Evolutionary conservation across 2,797 vertebrate species (phyloP).

Genomic region (Alca torda): DNA sequence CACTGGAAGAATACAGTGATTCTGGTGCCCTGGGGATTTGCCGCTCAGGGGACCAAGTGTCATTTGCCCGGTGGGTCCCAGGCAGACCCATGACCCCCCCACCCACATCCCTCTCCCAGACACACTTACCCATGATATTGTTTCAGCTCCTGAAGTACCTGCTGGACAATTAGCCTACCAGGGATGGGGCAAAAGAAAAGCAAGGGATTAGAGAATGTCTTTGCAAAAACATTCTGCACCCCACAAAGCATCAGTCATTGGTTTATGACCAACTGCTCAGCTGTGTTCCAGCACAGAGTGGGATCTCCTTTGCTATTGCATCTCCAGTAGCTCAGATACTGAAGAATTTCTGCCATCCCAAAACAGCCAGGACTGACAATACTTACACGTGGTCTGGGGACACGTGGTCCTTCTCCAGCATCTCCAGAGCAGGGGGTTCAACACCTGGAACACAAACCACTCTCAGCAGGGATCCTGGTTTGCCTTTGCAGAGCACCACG

Average conservation of each 20-base stretch:
- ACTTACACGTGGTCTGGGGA: conserved; percentile 78
- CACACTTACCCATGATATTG: conserved; percentile 91
- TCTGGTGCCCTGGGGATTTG: not conserved
- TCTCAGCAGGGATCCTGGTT: conserved; percentile 61
- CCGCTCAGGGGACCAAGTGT: not conserved
- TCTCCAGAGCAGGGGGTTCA: conserved; percentile 64
- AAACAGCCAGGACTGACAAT: conserved; percentile 54
- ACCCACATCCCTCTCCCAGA: not conserved
- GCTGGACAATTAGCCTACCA: conserved; percentile 91
- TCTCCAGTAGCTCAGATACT: not conserved
- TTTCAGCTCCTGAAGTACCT: conserved; percentile 93
- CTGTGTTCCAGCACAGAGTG: not conserved
- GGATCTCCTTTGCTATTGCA: not conserved
- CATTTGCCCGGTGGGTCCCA: not conserved
- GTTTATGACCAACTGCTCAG: not conserved
- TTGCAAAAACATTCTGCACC: not conserved
- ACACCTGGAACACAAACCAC: conserved; percentile 75
- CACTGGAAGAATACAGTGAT: not conserved
- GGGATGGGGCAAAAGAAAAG: not conserved
- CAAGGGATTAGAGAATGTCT: not conserved
- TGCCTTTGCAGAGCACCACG: not conserved
- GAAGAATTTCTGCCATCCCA: not conserved
- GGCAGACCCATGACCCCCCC: not conserved
- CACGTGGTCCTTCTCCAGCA: conserved; percentile 72
- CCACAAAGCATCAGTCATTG: not conserved